Evolutionary conservation across 2,113 vertebrate genomes (phyloP).

Genomic region (Rhagologus leucostigma): DNA sequence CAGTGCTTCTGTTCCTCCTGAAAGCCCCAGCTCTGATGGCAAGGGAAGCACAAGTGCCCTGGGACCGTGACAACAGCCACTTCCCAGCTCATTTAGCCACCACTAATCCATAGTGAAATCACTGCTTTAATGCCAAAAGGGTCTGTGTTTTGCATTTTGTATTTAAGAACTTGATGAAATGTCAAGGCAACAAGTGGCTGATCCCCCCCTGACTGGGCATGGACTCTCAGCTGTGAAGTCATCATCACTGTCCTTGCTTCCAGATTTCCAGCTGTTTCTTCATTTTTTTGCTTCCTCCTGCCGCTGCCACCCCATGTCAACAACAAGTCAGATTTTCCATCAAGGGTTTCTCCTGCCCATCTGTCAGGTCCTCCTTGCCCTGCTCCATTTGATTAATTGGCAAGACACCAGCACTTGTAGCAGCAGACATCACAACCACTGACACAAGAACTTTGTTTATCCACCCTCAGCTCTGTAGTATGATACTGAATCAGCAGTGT

Average conservation of each 20-base stretch:
- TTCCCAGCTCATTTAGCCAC: background rate
- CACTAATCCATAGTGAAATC: background rate
- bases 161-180: background rate
- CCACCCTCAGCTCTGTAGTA: background rate
- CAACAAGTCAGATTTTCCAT: background rate
- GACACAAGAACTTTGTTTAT: background rate
- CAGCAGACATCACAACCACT: background rate
- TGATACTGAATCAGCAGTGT: background rate
- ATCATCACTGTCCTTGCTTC: background rate
- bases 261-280: background rate
- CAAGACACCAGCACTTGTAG: fast-evolving
- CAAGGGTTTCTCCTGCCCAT: background rate
- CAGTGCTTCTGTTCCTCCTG: fast-evolving
- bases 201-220: background rate
- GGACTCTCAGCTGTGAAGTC: background rate
- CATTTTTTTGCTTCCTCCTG: background rate
- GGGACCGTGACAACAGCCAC: background rate
- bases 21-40: background rate
- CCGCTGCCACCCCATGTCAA: background rate
- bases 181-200: background rate
- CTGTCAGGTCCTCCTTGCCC: background rate
- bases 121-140: background rate
- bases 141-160: background rate
- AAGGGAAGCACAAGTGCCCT: background rate
- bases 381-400: background rate